Conservation (phyloP, 2,888 invertebrate genomes). For the Selenia dentaria region DNA sequence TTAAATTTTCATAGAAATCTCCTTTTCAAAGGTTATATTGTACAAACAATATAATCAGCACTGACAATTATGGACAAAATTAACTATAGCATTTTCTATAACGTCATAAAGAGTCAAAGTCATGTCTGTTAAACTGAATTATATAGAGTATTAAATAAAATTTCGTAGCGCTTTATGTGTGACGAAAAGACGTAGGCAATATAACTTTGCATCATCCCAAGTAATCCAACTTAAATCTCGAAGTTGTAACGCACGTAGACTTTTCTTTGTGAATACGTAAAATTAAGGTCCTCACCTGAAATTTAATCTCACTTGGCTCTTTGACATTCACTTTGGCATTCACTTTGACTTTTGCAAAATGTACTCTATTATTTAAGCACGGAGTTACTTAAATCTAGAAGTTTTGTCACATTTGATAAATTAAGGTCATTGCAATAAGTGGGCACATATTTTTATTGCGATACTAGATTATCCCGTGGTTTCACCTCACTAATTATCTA, state of each 20-base stretch:
- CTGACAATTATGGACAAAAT: too few species aligned
- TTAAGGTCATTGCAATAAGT: neutral
- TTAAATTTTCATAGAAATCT: too few species aligned
- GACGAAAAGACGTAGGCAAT: neutral
- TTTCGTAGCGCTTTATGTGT: neutral
- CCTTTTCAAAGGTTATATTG: too few species aligned
- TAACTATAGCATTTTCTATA: too few species aligned
- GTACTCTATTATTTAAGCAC: conserved; percentile 10
- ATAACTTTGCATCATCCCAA: conserved; percentile 5
- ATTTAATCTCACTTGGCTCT: conserved; percentile 19
- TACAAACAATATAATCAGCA: too few species aligned
- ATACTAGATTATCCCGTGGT: too few species aligned
- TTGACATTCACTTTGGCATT: conserved; percentile 23
- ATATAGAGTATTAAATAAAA: neutral
- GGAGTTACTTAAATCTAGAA: conserved; percentile 3
- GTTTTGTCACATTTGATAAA: conserved; percentile 4
- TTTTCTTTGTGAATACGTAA: conserved; percentile 25
- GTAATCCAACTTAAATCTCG: conserved; percentile 7
- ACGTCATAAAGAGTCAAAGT: too few species aligned
- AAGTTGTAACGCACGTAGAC: conserved; percentile 12
- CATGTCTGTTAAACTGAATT: too few species aligned
- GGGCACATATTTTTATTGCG: too few species aligned
- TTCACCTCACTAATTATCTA: too few species aligned
- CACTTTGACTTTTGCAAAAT: conserved; percentile 9
- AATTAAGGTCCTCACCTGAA: conserved; percentile 16